phyloP scores from a whole-genome alignment of 1,140 invertebrate species.

The Heliconius himera region DNA sequence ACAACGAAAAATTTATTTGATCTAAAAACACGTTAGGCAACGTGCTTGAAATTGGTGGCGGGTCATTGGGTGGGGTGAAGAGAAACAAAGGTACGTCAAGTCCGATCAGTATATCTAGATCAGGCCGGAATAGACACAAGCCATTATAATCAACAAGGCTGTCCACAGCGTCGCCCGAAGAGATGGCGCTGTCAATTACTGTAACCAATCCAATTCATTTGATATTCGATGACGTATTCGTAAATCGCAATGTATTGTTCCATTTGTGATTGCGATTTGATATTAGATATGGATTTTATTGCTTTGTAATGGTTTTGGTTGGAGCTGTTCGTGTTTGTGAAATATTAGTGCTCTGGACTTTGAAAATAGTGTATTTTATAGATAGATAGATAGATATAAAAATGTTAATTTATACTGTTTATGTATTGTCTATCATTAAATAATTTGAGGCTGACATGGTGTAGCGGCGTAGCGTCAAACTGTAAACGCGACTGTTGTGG shows the following conservation, averaged over 20 bases:
- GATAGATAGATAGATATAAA: too few relatives aligned
- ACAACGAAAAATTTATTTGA: constrained; percentile 32
- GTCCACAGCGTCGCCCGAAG: neutral
- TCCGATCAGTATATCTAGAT: constrained; percentile 29
- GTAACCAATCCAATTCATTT: neutral
- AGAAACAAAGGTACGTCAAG: constrained; percentile 33
- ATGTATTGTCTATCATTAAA: too few relatives aligned
- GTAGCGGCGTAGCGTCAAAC: too few relatives aligned
- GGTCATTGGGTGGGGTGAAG: constrained; percentile 7
- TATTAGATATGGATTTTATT: constrained; percentile 7
- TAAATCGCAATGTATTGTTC: neutral
- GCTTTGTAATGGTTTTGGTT: neutral
- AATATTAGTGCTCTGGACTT: neutral
- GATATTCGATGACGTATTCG: constrained; percentile 7
- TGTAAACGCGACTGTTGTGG: too few relatives aligned
- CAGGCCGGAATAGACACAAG: constrained; percentile 26
- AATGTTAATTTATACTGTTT: too few relatives aligned
- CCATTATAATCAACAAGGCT: constrained; percentile 16
- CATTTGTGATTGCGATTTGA: constrained; percentile 2
- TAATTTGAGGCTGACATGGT: too few relatives aligned
- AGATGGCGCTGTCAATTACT: neutral
- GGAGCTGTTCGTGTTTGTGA: neutral
- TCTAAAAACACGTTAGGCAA: constrained; percentile 33
- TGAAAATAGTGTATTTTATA: neutral
- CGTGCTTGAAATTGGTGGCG: constrained; percentile 17